Percentiles rank a stretch among this genome's conserved stretches.
These are phyloP conservation scores for Vimba vimba DNA, from an alignment of 2,113 vertebrate species.

Conservation along the genomic window DNA sequence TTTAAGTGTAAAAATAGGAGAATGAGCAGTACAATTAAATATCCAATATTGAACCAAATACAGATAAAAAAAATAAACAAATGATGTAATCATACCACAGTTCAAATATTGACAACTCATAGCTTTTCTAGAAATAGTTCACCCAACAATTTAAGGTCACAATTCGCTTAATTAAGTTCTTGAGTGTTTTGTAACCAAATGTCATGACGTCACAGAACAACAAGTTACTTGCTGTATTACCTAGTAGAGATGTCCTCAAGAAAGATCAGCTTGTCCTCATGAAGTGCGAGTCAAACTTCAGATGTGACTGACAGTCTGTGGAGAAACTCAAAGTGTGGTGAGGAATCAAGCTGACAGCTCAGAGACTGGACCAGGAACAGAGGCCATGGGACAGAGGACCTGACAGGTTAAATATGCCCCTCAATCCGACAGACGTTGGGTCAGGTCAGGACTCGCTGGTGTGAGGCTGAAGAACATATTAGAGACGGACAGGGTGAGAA, in stretches of 20 bases:
- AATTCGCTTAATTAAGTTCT: background rate
- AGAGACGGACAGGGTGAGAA: slow-evolving; percentile 7
- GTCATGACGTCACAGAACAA: background rate
- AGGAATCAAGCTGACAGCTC: slow-evolving; percentile 30
- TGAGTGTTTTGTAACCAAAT: background rate
- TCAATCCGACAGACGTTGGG: background rate
- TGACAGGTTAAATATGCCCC: background rate
- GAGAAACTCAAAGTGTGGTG: slow-evolving; percentile 16
- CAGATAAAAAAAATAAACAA: background rate
- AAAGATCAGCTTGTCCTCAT: slow-evolving; percentile 16
- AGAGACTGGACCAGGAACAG: slow-evolving; percentile 9
- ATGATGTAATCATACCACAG: background rate
- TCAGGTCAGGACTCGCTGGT: slow-evolving; percentile 9
- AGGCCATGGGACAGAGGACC: background rate
- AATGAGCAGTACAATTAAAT: background rate
- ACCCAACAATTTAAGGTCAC: background rate
- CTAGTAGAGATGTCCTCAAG: background rate
- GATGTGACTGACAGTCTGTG: slow-evolving; percentile 9
- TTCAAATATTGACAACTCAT: background rate
- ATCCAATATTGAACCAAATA: background rate
- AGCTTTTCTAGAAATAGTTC: background rate
- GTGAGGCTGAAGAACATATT: background rate
- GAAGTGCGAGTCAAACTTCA: background rate
- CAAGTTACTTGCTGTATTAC: background rate
- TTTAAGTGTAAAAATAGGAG: background rate